phyloP scores from a whole-genome alignment of 2,113 vertebrate genomes.

The Oriolus oriolus region DNA sequence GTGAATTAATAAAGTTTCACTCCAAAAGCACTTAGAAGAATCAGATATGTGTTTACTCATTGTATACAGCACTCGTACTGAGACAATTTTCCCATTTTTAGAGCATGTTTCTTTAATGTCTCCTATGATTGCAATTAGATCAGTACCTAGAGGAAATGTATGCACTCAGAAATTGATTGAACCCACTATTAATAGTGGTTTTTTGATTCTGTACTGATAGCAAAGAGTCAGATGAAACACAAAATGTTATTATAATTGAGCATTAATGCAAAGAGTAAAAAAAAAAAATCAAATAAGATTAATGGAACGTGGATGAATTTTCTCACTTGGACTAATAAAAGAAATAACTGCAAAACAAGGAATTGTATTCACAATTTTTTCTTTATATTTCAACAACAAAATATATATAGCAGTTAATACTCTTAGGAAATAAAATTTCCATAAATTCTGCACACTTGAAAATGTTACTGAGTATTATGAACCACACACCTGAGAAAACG shows the following conservation, averaged over 20 bases:
- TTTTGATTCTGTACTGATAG: conserved; percentile 37
- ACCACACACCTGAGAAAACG: background rate
- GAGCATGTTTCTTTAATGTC: conserved; percentile 52
- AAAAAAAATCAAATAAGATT: background rate
- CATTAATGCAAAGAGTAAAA: conserved; percentile 38
- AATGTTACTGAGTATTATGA: background rate
- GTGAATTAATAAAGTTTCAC: conserved; percentile 43
- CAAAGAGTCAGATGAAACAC: conserved; percentile 29
- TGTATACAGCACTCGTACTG: background rate
- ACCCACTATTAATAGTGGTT: conserved; percentile 51
- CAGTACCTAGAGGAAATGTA: conserved; percentile 63
- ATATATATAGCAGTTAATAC: background rate
- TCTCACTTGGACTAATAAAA: conserved; percentile 1
- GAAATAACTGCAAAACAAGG: conserved; percentile 2
- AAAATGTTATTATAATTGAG: conserved; percentile 51
- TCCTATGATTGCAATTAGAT: conserved; percentile 69
- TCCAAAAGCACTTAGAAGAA: conserved; percentile 42
- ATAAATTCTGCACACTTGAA: background rate
- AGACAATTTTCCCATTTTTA: conserved; percentile 47
- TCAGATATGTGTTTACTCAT: conserved; percentile 53
- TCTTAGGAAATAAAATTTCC: background rate
- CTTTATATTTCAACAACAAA: background rate
- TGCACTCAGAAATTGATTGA: conserved; percentile 63
- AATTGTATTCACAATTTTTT: background rate
- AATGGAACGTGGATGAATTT: conserved; percentile 2